Percentiles rank a stretch among this genome's conserved stretches.
Evolutionary conservation across 2,113 vertebrate species (phyloP).

Genomic region (Callipepla californica): DNA sequence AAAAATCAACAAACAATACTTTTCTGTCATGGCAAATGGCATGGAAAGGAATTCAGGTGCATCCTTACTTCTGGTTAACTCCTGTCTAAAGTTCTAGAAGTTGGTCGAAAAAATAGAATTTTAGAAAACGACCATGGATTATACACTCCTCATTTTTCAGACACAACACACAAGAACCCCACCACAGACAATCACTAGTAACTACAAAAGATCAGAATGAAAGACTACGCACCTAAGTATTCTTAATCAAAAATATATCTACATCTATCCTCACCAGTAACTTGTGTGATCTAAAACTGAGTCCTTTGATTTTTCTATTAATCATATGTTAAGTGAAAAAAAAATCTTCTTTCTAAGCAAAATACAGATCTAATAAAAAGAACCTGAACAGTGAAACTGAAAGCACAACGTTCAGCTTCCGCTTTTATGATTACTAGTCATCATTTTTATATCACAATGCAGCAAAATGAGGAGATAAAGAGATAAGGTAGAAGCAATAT

Average conservation of each 20-base stretch:
- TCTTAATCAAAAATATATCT: background rate
- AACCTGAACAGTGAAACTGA: background rate
- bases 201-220: background rate
- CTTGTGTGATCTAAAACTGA: background rate
- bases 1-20: no score
- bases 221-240: background rate
- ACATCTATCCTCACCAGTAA: background rate
- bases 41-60: background rate
- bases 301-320: background rate
- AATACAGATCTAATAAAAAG: background rate
- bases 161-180: background rate
- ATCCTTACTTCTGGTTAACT: background rate
- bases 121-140: background rate
- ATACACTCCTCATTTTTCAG: background rate
- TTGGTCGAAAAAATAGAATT: background rate
- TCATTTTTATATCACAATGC: background rate
- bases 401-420: background rate
- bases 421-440: background rate
- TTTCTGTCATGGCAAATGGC: background rate
- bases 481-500: background rate
- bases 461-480: background rate
- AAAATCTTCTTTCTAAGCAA: background rate
- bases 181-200: background rate
- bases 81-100: background rate
- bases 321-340: background rate